Evolutionary conservation across 2,113 vertebrate genomes (phyloP), one percentile per base, ranked within the genome.

Genomic region (Gnathonemus echidnorhynchus): DNA sequence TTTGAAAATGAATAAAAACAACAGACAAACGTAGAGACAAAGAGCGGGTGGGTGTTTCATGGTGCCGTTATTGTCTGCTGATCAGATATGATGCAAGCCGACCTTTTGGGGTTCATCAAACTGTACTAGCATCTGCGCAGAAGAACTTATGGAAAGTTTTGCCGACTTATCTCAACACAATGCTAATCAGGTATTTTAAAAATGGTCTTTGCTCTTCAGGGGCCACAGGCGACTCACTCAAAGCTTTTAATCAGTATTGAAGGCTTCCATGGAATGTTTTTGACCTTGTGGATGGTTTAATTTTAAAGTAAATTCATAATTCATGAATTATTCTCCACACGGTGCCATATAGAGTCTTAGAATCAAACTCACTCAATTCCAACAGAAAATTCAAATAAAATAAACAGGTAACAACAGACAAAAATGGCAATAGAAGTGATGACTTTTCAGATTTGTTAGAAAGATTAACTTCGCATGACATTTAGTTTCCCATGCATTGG

Each of bases 1-100:
- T 80, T 80, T 89, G 88, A 80, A 89, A 89, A 50, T 24, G 7
- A 50, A 52, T 77, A 50, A 80, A 89, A 89, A 80, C 66, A 89
- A 80, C 66, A 48, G 48, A 89, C 62, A 89, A 89, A 49, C 3
- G 17, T 24, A 50, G 27, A 31, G 48, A 35, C 88, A 89, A 50
- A 89, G 88, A 52, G 27, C 15, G 46, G 74, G 88, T 39, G 66
- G 66, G 88, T 46, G 88, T 31, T 89, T 24, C 45, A 24, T 50
- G 42, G 62, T 3, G 62, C 24, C 45, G 24, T 24, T 74, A 89
- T 89, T 89, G 88, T 74, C 5, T 46, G 27, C 24, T 74, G n/a
- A 89, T 89, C 88, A 50, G 84, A 86, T 86, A 86, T 24, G 45
- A 86, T 49, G 45, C 4, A 49, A n/a, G 84, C 1, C 24, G n/a